Base-by-base conservation (phyloP, 2,888 invertebrate genomes). In the Linnaemya tessellans region DNA sequence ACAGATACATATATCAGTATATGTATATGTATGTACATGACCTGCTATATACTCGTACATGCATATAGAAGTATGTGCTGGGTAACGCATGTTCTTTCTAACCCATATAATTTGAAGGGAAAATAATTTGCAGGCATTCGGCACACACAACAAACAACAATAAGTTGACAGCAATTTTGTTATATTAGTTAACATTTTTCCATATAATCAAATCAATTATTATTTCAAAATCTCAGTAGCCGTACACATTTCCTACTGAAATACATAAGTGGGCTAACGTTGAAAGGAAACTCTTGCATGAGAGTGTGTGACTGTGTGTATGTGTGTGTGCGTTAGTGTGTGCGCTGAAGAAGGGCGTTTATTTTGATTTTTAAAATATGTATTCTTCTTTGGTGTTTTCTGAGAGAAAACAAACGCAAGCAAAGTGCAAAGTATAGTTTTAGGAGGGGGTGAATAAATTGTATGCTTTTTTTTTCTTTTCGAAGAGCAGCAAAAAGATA, bases 311-410 rank as follows among this genome's bases (percentile, higher is more conserved):
- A 43, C 54, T 74, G 38, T 67, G 56, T 62, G 20, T 41, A 51
- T 70, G 80, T 77, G 22, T 46, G 49, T 15, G 38, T 51, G 62
- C 70, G 38, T 67, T 46, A 56, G 20, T 41, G 58, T 71, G 75
- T 77, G 73, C 58, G 49, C 22, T 15, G 56, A 41, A 41, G 60
- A 84, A 81, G 86, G 87, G 87, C 87, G 87, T 87, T 87, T 88
- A 88, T 87, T 87, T 85, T 88, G 87, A 86, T 87, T 87, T 86
- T 67, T 74, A 75, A 87, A 87, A n/a, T n/a, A n/a, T n/a, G n/a
- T 81, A 79, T 86, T 84, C 74, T 84, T 70, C 85, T 79, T 73
- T 82, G 78, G 51, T 38, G 25, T 56, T 65, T 64, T 84, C 65
- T 60, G 54, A 67, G 60, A 70, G 51, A 70, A 65, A 73, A 60